Evolutionary conservation across 2,888 invertebrate genomes (phyloP).

Genomic region (Morpho achilles): DNA sequence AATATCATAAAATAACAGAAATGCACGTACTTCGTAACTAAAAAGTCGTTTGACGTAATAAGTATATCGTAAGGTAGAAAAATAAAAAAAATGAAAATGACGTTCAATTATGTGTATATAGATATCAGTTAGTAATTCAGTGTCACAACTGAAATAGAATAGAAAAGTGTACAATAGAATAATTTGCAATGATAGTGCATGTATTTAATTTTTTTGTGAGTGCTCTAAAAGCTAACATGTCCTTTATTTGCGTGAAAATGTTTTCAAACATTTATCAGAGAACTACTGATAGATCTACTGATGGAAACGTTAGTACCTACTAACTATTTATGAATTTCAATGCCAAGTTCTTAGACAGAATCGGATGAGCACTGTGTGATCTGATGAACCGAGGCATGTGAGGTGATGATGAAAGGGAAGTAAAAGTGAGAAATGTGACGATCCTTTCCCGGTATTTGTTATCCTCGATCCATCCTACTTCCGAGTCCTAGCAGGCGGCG

Average conservation of each 20-base stretch:
- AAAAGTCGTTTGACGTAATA: not conserved
- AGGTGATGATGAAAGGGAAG: constrained; percentile 38
- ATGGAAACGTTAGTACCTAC: constrained; percentile 52
- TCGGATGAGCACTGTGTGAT: constrained; percentile 69
- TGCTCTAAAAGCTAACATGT: constrained; percentile 57
- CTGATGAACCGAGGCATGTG: constrained; percentile 44
- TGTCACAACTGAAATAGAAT: not conserved
- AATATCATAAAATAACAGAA: constrained; percentile 4
- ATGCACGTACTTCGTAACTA: constrained; percentile 28
- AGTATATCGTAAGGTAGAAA: not conserved
- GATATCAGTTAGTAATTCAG: constrained; percentile 10
- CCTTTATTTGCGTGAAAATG: constrained; percentile 53
- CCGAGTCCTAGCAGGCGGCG: constrained; percentile 37
- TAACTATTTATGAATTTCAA: constrained; percentile 7
- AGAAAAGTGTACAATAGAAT: constrained; percentile 8
- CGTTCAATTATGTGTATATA: not conserved
- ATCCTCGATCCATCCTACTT: constrained; percentile 35
- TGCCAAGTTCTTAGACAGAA: constrained; percentile 35
- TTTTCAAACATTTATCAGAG: constrained; percentile 47
- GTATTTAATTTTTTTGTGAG: constrained; percentile 53
- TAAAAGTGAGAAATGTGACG: constrained; percentile 35
- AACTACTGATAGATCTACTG: constrained; percentile 35
- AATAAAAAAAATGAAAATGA: not conserved
- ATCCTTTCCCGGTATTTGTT: constrained; percentile 33
- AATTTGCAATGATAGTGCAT: constrained; percentile 59